Conservation (phyloP, 1,140 invertebrate genomes). For the Euura lappo region DNA sequence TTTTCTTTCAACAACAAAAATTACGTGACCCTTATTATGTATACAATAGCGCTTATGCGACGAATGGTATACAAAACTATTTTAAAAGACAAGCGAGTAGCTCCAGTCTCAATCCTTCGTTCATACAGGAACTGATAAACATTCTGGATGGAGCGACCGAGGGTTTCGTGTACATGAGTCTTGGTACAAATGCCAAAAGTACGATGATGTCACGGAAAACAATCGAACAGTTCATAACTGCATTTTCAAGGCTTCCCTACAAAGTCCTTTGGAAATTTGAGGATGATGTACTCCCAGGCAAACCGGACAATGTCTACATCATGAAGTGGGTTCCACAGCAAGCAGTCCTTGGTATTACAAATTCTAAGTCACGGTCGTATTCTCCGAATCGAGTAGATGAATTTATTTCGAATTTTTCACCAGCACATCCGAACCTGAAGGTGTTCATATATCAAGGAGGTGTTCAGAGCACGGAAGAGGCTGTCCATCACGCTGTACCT, state of each 20-base stretch:
- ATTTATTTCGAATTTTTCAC: too few relatives aligned
- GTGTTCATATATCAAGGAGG: too few relatives aligned
- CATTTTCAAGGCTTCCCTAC: conserved; percentile 60
- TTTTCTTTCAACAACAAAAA: neutral
- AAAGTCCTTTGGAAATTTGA: conserved; percentile 68
- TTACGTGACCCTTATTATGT: too few relatives aligned
- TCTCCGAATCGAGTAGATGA: too few relatives aligned
- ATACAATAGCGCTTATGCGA: too few relatives aligned
- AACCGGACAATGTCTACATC: conserved; percentile 60
- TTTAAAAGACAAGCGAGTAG: too few relatives aligned
- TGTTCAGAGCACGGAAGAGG: too few relatives aligned
- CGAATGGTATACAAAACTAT: too few relatives aligned
- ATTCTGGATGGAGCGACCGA: conserved; percentile 57
- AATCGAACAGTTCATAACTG: conserved; percentile 51
- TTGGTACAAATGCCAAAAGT: conserved; percentile 60
- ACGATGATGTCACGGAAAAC: conserved; percentile 51
- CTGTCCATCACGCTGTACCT: too few relatives aligned
- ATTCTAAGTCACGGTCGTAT: conserved; percentile 3
- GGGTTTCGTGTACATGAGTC: conserved; percentile 62
- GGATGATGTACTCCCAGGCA: conserved; percentile 56
- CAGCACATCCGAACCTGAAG: too few relatives aligned
- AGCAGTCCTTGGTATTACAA: conserved; percentile 61
- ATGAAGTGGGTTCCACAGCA: conserved; percentile 68
- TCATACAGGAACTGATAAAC: conserved; percentile 54
- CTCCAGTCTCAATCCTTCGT: too few relatives aligned